Evolutionary conservation across 2,797 vertebrate genomes (phyloP).

Genomic region (Crenuchus spilurus): DNA sequence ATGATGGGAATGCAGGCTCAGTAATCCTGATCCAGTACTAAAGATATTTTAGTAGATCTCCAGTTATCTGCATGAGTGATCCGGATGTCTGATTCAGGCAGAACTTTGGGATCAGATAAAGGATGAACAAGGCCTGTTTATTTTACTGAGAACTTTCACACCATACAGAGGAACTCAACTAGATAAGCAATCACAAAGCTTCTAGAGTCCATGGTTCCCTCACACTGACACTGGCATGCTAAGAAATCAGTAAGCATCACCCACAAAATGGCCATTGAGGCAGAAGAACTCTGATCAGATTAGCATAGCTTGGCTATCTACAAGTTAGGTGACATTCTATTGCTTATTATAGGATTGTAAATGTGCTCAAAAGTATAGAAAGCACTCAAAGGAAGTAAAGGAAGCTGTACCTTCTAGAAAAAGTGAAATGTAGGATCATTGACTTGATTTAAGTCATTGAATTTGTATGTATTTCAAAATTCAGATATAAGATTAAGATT

Average conservation of each 20-base stretch:
- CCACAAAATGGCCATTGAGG: constrained; percentile 62
- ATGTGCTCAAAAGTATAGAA: not conserved
- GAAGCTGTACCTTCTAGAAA: no score
- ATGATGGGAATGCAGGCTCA: constrained; percentile 67
- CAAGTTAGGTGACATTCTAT: not conserved
- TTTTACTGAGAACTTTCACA: constrained; percentile 76
- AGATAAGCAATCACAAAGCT: constrained; percentile 77
- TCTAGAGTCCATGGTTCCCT: constrained; percentile 63
- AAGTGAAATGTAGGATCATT: no score
- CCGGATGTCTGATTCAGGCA: constrained; percentile 61
- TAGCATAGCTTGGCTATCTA: not conserved
- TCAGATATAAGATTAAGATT: no score
- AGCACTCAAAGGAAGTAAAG: no score
- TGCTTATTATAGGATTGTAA: not conserved
- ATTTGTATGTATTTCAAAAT: no score
- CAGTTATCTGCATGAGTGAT: constrained; percentile 70
- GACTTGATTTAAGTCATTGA: no score
- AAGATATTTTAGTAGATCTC: constrained; percentile 81
- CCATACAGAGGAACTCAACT: constrained; percentile 73
- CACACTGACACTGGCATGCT: constrained; percentile 71
- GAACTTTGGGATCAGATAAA: constrained; percentile 74
- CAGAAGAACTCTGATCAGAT: constrained; percentile 53
- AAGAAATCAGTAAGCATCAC: constrained; percentile 75
- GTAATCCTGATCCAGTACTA: constrained; percentile 71
- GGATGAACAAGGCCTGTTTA: constrained; percentile 70